phyloP scores from a whole-genome alignment of 2,888 invertebrate genomes.

The Troides helena region DNA sequence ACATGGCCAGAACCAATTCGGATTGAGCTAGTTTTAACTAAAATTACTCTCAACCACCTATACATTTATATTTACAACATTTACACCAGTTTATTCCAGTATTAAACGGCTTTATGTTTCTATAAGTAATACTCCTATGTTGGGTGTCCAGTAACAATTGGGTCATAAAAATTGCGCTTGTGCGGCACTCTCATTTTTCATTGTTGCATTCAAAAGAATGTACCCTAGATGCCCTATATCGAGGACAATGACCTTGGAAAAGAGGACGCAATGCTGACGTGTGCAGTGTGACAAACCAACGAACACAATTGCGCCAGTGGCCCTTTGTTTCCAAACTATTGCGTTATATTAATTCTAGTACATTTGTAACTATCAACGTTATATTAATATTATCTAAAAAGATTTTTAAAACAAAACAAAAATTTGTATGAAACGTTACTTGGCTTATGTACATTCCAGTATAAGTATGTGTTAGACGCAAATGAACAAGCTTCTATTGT shows the following conservation, averaged over 20 bases:
- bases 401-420: neutral
- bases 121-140: neutral
- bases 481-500: neutral
- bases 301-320: neutral
- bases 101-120: too few relatives aligned
- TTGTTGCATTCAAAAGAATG: neutral
- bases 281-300: slow-evolving; percentile 2
- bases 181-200: slow-evolving; percentile 1
- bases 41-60: too few relatives aligned
- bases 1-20: too few relatives aligned
- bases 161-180: neutral
- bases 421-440: neutral
- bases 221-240: slow-evolving; percentile 19
- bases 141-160: neutral
- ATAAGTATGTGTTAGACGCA: neutral
- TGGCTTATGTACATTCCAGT: neutral
- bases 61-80: too few relatives aligned
- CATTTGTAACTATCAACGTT: neutral
- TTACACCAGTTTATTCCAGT: too few relatives aligned
- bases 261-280: slow-evolving; percentile 8
- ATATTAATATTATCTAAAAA: neutral
- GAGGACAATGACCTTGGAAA: slow-evolving; percentile 13
- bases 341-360: neutral
- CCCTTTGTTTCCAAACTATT: neutral
- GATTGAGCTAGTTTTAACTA: too few relatives aligned